phyloP scores from a whole-genome alignment of 2,888 invertebrate genomes.

The Acanthosepion lycidas region DNA sequence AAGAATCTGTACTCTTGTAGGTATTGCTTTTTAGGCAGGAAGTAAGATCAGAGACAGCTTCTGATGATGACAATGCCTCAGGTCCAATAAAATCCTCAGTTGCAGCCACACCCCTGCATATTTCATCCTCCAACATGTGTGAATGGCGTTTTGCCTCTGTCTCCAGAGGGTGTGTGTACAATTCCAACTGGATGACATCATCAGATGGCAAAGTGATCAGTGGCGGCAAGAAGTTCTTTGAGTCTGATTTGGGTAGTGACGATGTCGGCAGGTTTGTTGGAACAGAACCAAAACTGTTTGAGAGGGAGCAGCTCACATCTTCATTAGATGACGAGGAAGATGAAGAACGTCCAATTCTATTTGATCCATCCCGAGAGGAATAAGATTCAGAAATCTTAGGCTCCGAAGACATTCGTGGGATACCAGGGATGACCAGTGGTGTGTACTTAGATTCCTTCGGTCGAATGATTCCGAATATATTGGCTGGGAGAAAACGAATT shows the following conservation, averaged over 20 bases:
- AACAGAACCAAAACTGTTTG: background rate
- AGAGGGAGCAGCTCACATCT: conserved; percentile 15
- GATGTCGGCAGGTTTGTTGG: background rate
- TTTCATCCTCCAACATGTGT: background rate
- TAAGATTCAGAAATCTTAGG: conserved; percentile 10
- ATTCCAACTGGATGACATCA: conserved; percentile 25
- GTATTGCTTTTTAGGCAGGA: background rate
- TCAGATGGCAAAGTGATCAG: conserved; percentile 36
- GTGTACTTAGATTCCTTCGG: conserved; percentile 43
- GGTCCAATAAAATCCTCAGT: background rate
- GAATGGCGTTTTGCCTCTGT: background rate
- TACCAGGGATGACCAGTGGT: background rate
- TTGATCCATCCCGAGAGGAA: background rate
- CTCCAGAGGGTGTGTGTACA: background rate
- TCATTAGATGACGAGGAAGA: background rate
- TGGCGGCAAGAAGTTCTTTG: conserved; percentile 35
- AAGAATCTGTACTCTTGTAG: background rate
- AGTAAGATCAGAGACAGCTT: background rate
- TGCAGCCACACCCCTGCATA: conserved; percentile 15
- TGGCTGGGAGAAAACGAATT: conserved; percentile 47
- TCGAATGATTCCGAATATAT: conserved; percentile 48
- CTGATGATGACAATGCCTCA: background rate
- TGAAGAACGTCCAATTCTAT: background rate
- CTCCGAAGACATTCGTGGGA: conserved; percentile 8
- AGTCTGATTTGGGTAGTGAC: background rate